These are phyloP conservation scores for Rostratula benghalensis DNA, from an alignment of 2,113 vertebrate genomes.

Conservation along the genomic window DNA sequence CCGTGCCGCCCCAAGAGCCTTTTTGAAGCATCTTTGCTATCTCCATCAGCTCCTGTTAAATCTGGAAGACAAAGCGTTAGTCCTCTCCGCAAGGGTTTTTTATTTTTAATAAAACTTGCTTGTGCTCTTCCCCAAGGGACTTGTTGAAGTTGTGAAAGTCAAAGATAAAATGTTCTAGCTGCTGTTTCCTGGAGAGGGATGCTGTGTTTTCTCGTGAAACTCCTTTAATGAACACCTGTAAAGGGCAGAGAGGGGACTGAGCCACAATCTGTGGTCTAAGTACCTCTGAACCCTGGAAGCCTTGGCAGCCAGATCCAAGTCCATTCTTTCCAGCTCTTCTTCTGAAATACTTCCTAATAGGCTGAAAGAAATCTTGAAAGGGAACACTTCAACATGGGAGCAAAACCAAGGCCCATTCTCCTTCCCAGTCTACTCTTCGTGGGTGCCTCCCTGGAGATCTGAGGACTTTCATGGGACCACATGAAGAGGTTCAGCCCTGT, in stretches of 20 bases:
- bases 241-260: neutral
- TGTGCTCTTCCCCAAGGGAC: conserved; percentile 12
- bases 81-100: neutral
- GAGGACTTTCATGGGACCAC: fast-evolving
- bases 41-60: neutral
- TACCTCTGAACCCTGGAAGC: neutral
- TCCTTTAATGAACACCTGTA: neutral
- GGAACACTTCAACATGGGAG: neutral
- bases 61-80: conserved; percentile 8
- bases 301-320: neutral
- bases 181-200: neutral
- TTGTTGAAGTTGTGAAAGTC: neutral
- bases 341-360: neutral
- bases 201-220: neutral
- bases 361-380: neutral
- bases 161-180: conserved; percentile 24
- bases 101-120: conserved; percentile 60
- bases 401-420: neutral
- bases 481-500: neutral
- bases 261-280: neutral
- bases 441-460: neutral
- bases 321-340: neutral
- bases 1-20: neutral
- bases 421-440: neutral
- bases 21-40: neutral